These are phyloP conservation scores for Kobus ellipsiprymnus DNA, from an alignment of 2,113 vertebrate species.

Conservation along the genomic window DNA sequence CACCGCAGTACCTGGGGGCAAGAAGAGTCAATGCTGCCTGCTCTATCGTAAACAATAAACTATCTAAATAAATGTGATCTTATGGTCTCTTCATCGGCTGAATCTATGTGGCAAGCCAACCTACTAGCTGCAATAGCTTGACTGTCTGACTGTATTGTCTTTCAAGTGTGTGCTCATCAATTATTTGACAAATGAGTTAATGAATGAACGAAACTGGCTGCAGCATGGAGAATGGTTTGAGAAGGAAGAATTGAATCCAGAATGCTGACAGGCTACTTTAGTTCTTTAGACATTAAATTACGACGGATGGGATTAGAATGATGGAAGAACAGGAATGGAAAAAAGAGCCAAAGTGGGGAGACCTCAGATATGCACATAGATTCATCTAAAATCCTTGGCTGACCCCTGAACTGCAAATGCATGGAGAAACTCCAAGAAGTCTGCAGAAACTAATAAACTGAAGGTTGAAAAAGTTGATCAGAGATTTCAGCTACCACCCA, in stretches of 20 bases:
- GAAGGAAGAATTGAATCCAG: not conserved
- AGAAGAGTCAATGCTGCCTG: not conserved
- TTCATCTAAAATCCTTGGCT: not conserved
- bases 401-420: not conserved
- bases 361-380: not conserved
- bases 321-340: not conserved
- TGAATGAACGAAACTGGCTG: not conserved
- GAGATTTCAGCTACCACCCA: not conserved
- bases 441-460: not conserved
- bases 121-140: not conserved
- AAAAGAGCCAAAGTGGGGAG: not conserved
- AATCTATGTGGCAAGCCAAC: not conserved
- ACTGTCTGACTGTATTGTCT: not conserved
- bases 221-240: not conserved
- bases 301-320: not conserved
- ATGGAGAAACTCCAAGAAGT: not conserved
- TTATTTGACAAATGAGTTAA: constrained; percentile 17
- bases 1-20: not conserved
- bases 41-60: not conserved
- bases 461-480: not conserved
- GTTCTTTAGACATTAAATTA: not conserved
- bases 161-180: not conserved
- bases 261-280: not conserved
- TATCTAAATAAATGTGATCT: not conserved
- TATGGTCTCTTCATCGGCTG: not conserved